These are phyloP conservation scores for Psilopogon haemacephalus DNA, from an alignment of 2,113 vertebrate species.

Conservation along the genomic window DNA sequence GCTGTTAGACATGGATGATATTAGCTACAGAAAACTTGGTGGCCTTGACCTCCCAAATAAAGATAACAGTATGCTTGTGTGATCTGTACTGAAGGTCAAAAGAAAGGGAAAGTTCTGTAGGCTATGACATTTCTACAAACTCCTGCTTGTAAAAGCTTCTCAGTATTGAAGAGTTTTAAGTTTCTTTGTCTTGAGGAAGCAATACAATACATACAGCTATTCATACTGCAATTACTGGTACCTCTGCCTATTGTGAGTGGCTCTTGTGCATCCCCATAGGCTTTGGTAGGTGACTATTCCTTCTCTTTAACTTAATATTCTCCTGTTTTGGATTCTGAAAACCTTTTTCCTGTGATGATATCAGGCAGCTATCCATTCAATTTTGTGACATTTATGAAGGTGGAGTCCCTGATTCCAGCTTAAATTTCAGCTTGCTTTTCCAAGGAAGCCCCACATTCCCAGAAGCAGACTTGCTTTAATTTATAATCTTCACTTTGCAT, in stretches of 20 bases:
- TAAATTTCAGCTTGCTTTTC: neutral
- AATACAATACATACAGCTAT: neutral
- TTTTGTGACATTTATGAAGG: neutral
- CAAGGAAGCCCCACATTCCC: neutral
- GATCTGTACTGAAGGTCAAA: neutral
- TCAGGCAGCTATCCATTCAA: neutral
- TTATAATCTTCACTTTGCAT: constrained; percentile 15
- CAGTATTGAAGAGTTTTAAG: neutral
- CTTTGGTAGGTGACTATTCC: neutral
- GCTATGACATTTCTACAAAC: neutral
- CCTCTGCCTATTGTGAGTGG: neutral
- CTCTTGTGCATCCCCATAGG: neutral
- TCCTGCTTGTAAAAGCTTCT: neutral
- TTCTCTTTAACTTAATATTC: neutral
- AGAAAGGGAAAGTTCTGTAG: neutral
- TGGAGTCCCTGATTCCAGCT: neutral
- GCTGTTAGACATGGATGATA: neutral
- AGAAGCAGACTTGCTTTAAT: constrained; percentile 12
- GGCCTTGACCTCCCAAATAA: neutral
- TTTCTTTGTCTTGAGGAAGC: neutral
- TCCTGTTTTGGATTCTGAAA: neutral
- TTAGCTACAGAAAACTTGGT: neutral
- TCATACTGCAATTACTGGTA: neutral
- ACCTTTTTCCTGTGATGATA: neutral
- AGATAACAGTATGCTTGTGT: too few relatives aligned